Percentiles rank a stretch among this genome's conserved stretches.
Evolutionary conservation across 2,888 invertebrate genomes (phyloP).

Genomic region (Frankliniella fusca): DNA sequence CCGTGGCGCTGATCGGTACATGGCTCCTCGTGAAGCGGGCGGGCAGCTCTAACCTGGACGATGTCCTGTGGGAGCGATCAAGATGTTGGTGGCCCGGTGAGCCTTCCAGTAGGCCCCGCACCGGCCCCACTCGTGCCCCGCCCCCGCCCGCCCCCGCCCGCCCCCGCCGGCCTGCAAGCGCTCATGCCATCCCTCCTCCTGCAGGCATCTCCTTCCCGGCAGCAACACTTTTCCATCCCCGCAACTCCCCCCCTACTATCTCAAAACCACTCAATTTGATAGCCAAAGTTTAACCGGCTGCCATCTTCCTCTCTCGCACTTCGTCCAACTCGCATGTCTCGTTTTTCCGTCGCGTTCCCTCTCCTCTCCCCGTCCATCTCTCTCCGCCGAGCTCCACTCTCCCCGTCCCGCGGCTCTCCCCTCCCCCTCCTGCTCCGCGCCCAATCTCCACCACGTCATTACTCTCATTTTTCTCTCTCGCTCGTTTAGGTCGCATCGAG

Average conservation of each 20-base stretch:
- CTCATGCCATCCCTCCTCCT: too few relatives aligned
- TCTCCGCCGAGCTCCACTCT: not conserved
- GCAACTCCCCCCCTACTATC: not conserved
- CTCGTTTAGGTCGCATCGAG: slow-evolving; percentile 24
- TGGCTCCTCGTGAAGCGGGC: too few relatives aligned
- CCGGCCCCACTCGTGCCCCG: too few relatives aligned
- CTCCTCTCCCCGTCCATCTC: not conserved
- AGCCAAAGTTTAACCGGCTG: slow-evolving; percentile 18
- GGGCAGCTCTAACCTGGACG: too few relatives aligned
- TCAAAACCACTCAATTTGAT: slow-evolving; percentile 26
- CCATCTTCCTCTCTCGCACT: not conserved
- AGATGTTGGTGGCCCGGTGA: too few relatives aligned
- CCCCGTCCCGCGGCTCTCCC: not conserved
- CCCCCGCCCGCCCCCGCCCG: too few relatives aligned
- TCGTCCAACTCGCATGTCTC: not conserved
- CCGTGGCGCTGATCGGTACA: too few relatives aligned
- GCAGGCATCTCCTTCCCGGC: too few relatives aligned
- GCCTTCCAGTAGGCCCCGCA: too few relatives aligned
- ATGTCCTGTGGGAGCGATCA: too few relatives aligned
- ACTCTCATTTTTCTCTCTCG: slow-evolving; percentile 22
- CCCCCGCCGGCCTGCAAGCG: too few relatives aligned
- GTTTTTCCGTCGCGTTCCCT: not conserved
- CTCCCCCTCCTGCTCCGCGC: slow-evolving; percentile 1
- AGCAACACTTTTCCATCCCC: not conserved
- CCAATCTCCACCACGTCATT: slow-evolving; percentile 26